Conservation (phyloP, 2,888 invertebrate genomes). For the Cenopis cana region DNA sequence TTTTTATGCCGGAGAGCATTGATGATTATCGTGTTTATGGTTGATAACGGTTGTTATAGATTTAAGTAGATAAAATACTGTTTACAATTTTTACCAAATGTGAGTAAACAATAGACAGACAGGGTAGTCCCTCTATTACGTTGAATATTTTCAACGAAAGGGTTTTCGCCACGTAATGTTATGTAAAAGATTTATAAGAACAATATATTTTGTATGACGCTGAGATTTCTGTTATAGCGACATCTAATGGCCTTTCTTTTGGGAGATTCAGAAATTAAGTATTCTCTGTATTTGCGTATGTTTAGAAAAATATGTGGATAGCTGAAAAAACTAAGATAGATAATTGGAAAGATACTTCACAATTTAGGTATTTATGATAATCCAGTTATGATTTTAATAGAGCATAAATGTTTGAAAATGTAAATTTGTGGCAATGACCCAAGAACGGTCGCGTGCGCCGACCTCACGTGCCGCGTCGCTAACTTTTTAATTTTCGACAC, state of each 20-base stretch:
- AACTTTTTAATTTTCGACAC: slow-evolving; percentile 62
- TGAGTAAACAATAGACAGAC: neutral
- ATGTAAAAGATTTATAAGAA: neutral
- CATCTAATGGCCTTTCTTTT: neutral
- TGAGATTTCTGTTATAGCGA: neutral
- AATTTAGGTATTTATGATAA: slow-evolving; percentile 9
- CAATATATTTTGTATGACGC: neutral
- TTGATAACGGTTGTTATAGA: neutral
- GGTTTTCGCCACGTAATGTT: neutral
- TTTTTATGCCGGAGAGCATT: neutral
- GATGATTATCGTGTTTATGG: neutral
- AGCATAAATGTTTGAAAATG: slow-evolving; percentile 56
- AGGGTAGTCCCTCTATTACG: too few relatives aligned
- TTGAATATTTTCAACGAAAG: neutral
- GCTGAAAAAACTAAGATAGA: neutral
- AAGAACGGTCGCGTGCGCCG: slow-evolving; percentile 49
- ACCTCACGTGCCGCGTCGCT: slow-evolving; percentile 49
- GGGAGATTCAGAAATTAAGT: neutral
- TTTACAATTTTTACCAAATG: neutral
- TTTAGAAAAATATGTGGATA: neutral
- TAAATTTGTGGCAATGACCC: slow-evolving; percentile 64
- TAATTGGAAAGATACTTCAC: too few relatives aligned
- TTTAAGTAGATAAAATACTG: neutral
- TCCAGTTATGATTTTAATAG: slow-evolving; percentile 52
- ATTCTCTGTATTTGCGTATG: too few relatives aligned